Base-by-base conservation (phyloP, 2,113 vertebrate species). In the Hucho hucho region DNA sequence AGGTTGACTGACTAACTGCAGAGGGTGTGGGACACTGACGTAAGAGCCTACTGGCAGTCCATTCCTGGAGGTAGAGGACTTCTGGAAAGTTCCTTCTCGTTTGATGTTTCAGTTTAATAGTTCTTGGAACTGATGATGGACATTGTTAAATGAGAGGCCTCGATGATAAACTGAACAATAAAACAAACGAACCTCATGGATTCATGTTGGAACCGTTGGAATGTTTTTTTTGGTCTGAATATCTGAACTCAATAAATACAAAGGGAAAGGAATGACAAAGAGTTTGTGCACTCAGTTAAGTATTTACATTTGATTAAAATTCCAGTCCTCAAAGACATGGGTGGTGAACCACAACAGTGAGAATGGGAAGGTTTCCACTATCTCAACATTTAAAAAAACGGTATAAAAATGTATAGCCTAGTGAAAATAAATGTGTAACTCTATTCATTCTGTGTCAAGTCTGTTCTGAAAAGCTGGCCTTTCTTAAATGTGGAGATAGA, bases 281-380 rank as follows among this genome's bases (percentile, higher is more conserved):
- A 67, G 26, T 37, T 22, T 13, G 25, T 65, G n/a, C 49, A 26
- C 29, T 14, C 43, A 28, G 18, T 58, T 76, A 61, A 74, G 67
- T 70, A 76, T 78, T 82, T 72, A 75, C 24, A 79, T 53, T 69
- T 79, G 69, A 82, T 81, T 75, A 75, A 64, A 67, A 63, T 56
- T 29, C 47, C 12, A 25, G 59, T 76, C 72, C 64, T 71, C 75
- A 78, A 84, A 82, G 72, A 73, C 83, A 72, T 74, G 68, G 5
- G 64, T 53, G 32, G 32, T 82, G 77, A 74, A 66, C 24, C 18
- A 72, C 75, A 47, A 53, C 63, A 47, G 67, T 79, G 46, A 22
- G 6, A 63, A 25, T 22, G 59, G n/a, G 1, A 63, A n/a, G 25
- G 25, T 65, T 72, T 43, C 24, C 67, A 37, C 16, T 72, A 58